These are phyloP conservation scores for Leptopilina syphax DNA, from an alignment of 2,888 invertebrate genomes.

Conservation along the genomic window DNA sequence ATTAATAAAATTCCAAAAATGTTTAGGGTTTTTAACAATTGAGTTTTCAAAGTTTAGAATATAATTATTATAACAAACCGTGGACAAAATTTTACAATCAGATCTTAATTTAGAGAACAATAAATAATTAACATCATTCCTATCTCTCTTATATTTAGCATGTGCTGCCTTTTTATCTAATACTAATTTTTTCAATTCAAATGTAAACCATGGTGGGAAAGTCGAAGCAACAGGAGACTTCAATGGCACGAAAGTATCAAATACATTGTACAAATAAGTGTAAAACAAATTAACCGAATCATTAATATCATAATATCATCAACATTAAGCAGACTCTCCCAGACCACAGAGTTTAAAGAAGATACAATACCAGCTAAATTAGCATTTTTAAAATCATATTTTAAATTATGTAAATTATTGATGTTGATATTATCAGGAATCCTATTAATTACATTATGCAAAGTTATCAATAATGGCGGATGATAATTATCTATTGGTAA, in stretches of 20 bases:
- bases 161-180: conserved; percentile 4
- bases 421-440: neutral
- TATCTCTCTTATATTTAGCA: neutral
- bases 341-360: conserved; percentile 5
- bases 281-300: conserved; percentile 8
- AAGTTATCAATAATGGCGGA: too few relatives aligned
- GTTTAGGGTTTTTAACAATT: neutral
- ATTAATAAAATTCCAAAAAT: conserved; percentile 31
- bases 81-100: neutral
- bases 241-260: neutral
- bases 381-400: conserved; percentile 12
- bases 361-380: conserved; percentile 14
- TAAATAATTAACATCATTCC: neutral
- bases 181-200: neutral
- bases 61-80: conserved; percentile 26
- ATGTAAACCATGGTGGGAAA: conserved; percentile 25
- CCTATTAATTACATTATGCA: neutral
- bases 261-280: neutral
- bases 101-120: conserved; percentile 14
- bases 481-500: too few relatives aligned
- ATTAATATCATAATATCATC: neutral
- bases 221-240: neutral
- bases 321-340: neutral
- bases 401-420: conserved; percentile 25
- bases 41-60: neutral